phyloP scores from a whole-genome alignment of 2,113 vertebrate genomes.

The Hyla sarda region DNA sequence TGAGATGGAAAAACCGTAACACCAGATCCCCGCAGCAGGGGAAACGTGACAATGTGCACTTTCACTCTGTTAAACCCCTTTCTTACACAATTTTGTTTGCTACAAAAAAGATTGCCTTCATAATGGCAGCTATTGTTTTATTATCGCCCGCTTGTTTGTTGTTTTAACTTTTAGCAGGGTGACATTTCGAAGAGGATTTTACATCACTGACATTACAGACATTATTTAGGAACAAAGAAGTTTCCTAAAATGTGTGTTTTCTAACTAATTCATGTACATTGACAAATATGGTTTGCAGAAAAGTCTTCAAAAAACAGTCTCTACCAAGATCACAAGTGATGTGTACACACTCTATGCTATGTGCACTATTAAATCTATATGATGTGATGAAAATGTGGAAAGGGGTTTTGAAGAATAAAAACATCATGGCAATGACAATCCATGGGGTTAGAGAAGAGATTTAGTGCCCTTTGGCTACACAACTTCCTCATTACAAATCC shows the following conservation, averaged over 20 bases:
- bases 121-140: not conserved
- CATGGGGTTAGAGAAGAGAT: no score
- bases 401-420: no score
- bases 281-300: no score
- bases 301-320: no score
- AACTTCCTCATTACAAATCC: no score
- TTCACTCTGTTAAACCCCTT: conserved; percentile 8
- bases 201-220: not conserved
- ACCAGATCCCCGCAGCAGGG: not conserved
- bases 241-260: not conserved
- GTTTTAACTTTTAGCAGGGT: not conserved
- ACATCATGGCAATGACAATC: no score
- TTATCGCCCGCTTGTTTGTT: not conserved
- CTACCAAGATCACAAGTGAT: no score
- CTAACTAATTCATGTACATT: not conserved
- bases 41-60: not conserved
- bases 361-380: no score
- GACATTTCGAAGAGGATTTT: not conserved
- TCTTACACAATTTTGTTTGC: conserved; percentile 12
- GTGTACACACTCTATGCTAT: no score
- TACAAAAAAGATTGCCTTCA: not conserved
- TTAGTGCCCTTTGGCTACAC: no score
- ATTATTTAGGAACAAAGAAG: not conserved
- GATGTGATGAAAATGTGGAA: no score
- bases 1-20: conserved; percentile 17